Percentiles rank a stretch among this genome's conserved stretches.
phyloP scores from a whole-genome alignment of 2,113 vertebrate genomes.

The Synodontis membranacea region DNA sequence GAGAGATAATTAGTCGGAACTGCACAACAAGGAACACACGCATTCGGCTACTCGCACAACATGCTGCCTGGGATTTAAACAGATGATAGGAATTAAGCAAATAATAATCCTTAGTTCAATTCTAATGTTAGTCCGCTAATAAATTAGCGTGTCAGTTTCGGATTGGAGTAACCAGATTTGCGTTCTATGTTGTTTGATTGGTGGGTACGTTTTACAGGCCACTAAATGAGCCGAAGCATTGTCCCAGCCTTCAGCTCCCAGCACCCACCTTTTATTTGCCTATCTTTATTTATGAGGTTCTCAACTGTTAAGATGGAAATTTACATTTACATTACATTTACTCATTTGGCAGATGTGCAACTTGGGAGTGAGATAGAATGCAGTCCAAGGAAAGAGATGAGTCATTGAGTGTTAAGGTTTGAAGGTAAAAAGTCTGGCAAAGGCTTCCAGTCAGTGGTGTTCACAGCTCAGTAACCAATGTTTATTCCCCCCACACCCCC shows the following conservation, averaged over 20 bases:
- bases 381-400: not conserved
- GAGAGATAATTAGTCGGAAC: slow-evolving; percentile 56
- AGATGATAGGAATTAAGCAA: not conserved
- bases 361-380: not conserved
- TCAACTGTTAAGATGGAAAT: slow-evolving; percentile 38
- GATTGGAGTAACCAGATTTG: not conserved
- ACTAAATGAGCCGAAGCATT: not conserved
- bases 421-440: not conserved
- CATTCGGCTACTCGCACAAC: slow-evolving; percentile 20
- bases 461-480: too few species aligned
- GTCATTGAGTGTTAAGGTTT: not conserved
- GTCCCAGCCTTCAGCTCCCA: not conserved
- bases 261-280: slow-evolving; percentile 12
- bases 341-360: not conserved
- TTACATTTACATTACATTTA: slow-evolving; percentile 32
- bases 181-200: slow-evolving; percentile 18
- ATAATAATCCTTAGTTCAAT: not conserved
- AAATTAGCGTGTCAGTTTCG: not conserved
- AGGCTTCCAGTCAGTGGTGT: not conserved
- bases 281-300: slow-evolving; percentile 41
- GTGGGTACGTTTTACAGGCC: not conserved
- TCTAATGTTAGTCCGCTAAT: not conserved
- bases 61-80: slow-evolving; percentile 44
- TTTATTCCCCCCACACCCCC: not conserved
- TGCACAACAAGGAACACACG: slow-evolving; percentile 54